Evolutionary conservation across 2,888 invertebrate genomes (phyloP).

Genomic region (Chelonus formosanus): DNA sequence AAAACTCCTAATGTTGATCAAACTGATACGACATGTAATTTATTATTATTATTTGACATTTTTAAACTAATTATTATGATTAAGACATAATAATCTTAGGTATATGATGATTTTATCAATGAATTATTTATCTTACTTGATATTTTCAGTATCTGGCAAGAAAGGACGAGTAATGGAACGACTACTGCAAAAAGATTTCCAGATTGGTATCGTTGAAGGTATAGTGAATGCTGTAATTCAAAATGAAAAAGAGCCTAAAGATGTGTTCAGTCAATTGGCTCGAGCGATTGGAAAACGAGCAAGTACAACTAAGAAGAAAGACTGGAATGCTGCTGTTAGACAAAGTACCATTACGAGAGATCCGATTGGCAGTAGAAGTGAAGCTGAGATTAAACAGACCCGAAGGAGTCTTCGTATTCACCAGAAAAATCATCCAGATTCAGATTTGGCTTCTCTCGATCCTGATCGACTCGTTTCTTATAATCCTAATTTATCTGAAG

Average conservation of each 20-base stretch:
- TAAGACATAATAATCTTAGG: background rate
- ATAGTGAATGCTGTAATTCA: conserved; percentile 78
- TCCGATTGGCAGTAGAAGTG: conserved; percentile 82
- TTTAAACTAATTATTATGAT: conserved; percentile 2
- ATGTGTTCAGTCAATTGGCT: conserved; percentile 85
- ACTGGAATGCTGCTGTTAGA: conserved; percentile 86
- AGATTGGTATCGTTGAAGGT: conserved; percentile 87
- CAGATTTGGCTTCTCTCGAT: conserved; percentile 73
- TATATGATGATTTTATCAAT: background rate
- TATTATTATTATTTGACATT: too few species aligned
- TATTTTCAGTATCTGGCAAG: conserved; percentile 77
- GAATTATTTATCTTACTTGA: too few species aligned
- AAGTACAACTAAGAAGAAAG: conserved; percentile 71
- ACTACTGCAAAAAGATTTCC: conserved; percentile 87
- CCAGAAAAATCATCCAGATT: conserved; percentile 74
- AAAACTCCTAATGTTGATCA: conserved; percentile 78
- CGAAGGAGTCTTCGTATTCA: conserved; percentile 78
- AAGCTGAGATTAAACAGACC: conserved; percentile 72
- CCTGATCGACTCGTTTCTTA: conserved; percentile 80
- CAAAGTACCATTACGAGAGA: conserved; percentile 75
- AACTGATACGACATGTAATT: conserved; percentile 72
- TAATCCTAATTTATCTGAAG: conserved; percentile 80
- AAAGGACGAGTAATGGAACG: conserved; percentile 89
- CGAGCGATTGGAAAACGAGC: conserved; percentile 77
- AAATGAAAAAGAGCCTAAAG: conserved; percentile 75